Base-by-base conservation (phyloP, 2,888 invertebrate genomes). In the Andrena camellia region DNA sequence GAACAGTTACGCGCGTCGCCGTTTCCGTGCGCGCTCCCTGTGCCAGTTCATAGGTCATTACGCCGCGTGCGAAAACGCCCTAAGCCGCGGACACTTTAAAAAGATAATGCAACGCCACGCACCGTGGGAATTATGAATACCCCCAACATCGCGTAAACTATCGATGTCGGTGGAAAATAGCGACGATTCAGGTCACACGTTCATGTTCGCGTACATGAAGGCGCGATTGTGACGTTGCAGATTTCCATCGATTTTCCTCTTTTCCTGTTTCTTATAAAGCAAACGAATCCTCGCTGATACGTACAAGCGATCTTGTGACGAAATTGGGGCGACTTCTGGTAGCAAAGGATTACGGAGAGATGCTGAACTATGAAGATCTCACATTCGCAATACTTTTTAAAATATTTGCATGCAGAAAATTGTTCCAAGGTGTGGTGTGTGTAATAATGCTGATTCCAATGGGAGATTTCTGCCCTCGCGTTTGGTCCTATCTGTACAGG, bases 181-280 rank as follows among this genome's bases (percentile, higher is more conserved):
- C 31, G 50, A 13, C 63, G 54, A 80, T 70, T 70, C 50, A 26
- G 70, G 76, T 76, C 62, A 57, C 59, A 17, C 42, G 42, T 42
- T 42, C 42, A 17, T 4, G 42, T 42, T 42, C 42, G 17, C 42
- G 42, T 42, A n/a, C n/a, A 42, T 17, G 17, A 42, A 42, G 17
- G 42, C 13, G 42, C 17, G 42, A 42, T 17, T 42, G 4, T 42
- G 42, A 42, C 42, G 42, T 17, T 17, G 42, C 5, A 42, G 42
- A 17, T 42, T 17, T 17, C 42, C 42, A 42, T 42, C 17, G 42
- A 42, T 17, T 42, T 42, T 42, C 17, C 42, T 17, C 17, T 17
- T 17, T 17, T 42, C 42, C 17, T 42, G 42, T 42, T 42, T 42
- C 42, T 17, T 4, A 42, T 5, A 13, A 42, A 42, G 17, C 17